These are phyloP conservation scores for Ptychoptera albimana DNA, from an alignment of 2,888 invertebrate species.

Conservation along the genomic window DNA sequence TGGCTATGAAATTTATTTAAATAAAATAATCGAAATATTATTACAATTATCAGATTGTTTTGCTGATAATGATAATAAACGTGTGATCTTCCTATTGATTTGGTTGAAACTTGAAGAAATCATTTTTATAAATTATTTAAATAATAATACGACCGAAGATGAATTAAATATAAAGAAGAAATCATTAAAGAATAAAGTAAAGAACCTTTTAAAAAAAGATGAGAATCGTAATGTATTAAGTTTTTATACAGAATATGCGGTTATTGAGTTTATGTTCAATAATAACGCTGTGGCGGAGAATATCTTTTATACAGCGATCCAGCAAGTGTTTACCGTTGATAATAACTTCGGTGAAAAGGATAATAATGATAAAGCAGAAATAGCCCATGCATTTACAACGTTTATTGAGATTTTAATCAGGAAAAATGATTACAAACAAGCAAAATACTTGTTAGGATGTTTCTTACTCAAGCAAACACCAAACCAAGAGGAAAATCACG, in stretches of 20 bases:
- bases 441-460: slow-evolving; percentile 17
- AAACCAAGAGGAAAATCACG: slow-evolving; percentile 2
- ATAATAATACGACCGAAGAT: slow-evolving; percentile 27
- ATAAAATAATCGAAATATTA: slow-evolving; percentile 36
- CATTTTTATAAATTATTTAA: slow-evolving; percentile 32
- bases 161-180: slow-evolving; percentile 14
- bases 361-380: slow-evolving; percentile 12
- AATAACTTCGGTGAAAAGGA: not conserved
- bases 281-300: slow-evolving; percentile 31
- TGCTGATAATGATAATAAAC: slow-evolving; percentile 30
- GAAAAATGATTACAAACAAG: slow-evolving; percentile 12
- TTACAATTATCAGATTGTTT: slow-evolving; percentile 35
- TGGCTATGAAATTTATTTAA: slow-evolving; percentile 42
- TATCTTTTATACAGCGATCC: slow-evolving; percentile 34
- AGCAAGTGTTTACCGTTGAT: not conserved
- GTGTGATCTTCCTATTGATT: slow-evolving; percentile 37
- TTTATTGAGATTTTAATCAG: slow-evolving; percentile 20
- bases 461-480: slow-evolving; percentile 6
- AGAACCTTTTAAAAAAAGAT: slow-evolving; percentile 36
- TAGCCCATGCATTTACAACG: slow-evolving; percentile 17
- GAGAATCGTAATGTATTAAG: slow-evolving; percentile 36
- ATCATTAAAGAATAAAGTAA: slow-evolving; percentile 36
- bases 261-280: slow-evolving; percentile 39
- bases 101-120: slow-evolving; percentile 46
- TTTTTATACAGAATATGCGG: slow-evolving; percentile 45